phyloP scores from a whole-genome alignment of 1,140 invertebrate genomes.

The Hermetia illucens region DNA sequence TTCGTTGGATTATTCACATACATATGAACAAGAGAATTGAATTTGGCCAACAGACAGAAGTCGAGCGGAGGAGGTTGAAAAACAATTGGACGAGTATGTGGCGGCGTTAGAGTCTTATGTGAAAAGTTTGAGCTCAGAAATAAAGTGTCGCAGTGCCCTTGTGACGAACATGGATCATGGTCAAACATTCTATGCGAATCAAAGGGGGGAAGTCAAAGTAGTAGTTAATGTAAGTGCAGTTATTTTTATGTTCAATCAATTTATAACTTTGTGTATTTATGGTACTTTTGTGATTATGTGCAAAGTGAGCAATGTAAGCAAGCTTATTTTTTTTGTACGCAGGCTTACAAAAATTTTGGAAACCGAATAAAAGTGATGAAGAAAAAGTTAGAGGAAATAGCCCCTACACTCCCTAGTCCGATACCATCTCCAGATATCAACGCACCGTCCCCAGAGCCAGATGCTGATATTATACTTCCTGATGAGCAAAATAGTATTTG shows the following conservation, averaged over 20 bases:
- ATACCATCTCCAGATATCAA: conserved; percentile 63
- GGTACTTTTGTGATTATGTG: background rate
- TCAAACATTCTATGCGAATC: conserved; percentile 76
- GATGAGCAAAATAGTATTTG: conserved; percentile 30
- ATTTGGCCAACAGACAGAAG: conserved; percentile 71
- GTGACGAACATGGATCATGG: conserved; percentile 62
- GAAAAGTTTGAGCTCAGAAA: conserved; percentile 61
- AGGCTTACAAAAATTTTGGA: conserved; percentile 89
- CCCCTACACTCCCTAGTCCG: conserved; percentile 45
- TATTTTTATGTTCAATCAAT: too few species aligned
- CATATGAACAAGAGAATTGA: too few species aligned
- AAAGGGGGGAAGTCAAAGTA: conserved; percentile 82
- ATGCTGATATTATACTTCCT: conserved; percentile 61
- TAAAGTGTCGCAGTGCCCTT: conserved; percentile 61
- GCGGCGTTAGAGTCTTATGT: conserved; percentile 67
- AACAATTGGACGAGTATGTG: conserved; percentile 71
- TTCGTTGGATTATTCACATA: too few species aligned
- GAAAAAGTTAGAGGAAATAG: conserved; percentile 67
- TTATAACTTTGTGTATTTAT: conserved; percentile 4
- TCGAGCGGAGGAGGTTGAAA: conserved; percentile 73
- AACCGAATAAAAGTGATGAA: conserved; percentile 70
- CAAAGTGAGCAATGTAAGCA: conserved; percentile 1
- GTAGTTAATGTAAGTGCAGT: conserved; percentile 68
- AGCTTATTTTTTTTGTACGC: conserved; percentile 11
- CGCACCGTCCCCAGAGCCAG: conserved; percentile 71